A percentile compares a stretch with the other conserved stretches of the same genome.
Conservation (phyloP, 2,113 vertebrate genomes). For the Passer domesticus region DNA sequence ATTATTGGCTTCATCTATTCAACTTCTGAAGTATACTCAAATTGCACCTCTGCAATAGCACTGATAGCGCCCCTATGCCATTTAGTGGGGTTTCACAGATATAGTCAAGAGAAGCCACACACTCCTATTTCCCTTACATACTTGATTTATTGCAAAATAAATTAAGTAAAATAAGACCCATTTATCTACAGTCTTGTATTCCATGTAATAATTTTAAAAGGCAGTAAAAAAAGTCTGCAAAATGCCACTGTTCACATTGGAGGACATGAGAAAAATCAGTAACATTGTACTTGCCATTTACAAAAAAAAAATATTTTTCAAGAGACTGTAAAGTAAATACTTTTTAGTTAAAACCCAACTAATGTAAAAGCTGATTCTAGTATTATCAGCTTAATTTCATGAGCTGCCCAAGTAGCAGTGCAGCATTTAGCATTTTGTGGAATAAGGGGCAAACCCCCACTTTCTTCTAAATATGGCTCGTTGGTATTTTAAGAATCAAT, state of each 20-base stretch:
- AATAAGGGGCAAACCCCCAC: background rate
- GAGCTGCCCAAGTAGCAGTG: background rate
- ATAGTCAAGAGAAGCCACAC: background rate
- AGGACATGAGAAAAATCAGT: background rate
- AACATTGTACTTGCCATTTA: background rate
- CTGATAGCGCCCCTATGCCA: background rate
- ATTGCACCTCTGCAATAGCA: slow-evolving; percentile 38
- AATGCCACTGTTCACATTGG: background rate
- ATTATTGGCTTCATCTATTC: slow-evolving; percentile 57
- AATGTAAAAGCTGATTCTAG: background rate
- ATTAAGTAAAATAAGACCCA: background rate
- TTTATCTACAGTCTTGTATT: background rate
- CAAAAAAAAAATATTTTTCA: background rate
- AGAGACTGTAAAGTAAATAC: background rate
- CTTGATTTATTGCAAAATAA: background rate
- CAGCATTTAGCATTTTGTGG: slow-evolving; percentile 13
- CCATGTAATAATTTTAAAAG: background rate
- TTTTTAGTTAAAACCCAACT: slow-evolving; percentile 20
- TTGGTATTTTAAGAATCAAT: slow-evolving; percentile 37
- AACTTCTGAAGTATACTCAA: slow-evolving; percentile 51
- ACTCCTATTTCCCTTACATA: background rate
- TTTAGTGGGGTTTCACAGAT: background rate
- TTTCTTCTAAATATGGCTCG: slow-evolving; percentile 24
- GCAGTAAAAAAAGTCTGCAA: background rate
- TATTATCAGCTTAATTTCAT: background rate